A percentile compares a stretch with the other conserved stretches of the same genome.
phyloP scores from a whole-genome alignment of 2,113 vertebrate species.

The Forbesichthys agassizii region DNA sequence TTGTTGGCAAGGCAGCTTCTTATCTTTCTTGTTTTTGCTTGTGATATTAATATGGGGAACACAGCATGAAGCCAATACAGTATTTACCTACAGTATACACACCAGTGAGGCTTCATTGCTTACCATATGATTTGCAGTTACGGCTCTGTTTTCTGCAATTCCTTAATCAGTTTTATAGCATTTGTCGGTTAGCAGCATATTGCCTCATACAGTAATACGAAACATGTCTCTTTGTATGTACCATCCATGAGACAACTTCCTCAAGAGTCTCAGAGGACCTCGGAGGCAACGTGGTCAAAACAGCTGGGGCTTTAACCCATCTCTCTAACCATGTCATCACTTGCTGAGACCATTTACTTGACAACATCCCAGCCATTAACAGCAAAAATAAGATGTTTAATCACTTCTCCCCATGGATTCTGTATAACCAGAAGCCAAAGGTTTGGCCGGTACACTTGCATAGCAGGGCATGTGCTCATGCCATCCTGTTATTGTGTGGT shows the following conservation, averaged over 20 bases:
- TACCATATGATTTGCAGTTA: slow-evolving; percentile 30
- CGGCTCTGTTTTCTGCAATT: not conserved
- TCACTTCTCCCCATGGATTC: not conserved
- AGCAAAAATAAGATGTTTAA: slow-evolving; percentile 5
- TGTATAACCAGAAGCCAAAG: not conserved
- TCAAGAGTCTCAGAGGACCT: not conserved
- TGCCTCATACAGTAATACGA: not conserved
- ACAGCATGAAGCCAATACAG: not conserved
- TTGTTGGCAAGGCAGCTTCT: not conserved
- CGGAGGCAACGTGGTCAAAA: not conserved
- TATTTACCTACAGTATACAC: slow-evolving; percentile 15
- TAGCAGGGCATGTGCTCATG: slow-evolving; percentile 7
- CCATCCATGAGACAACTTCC: slow-evolving; percentile 1
- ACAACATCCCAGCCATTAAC: not conserved
- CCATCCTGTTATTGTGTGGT: slow-evolving; percentile 2
- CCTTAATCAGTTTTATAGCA: not conserved
- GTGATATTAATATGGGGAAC: slow-evolving; percentile 13
- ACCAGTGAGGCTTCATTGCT: slow-evolving; percentile 25
- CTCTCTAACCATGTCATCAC: not conserved
- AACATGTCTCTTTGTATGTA: not conserved
- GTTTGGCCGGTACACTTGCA: not conserved
- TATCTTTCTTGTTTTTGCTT: not conserved
- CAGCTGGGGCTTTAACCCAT: not conserved
- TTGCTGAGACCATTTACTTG: slow-evolving; percentile 17
- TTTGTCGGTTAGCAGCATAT: not conserved